These are phyloP conservation scores for Bolinopsis microptera DNA, from an alignment of 37 sponge, comb jelly and placozoan species.

Conservation along the genomic window DNA sequence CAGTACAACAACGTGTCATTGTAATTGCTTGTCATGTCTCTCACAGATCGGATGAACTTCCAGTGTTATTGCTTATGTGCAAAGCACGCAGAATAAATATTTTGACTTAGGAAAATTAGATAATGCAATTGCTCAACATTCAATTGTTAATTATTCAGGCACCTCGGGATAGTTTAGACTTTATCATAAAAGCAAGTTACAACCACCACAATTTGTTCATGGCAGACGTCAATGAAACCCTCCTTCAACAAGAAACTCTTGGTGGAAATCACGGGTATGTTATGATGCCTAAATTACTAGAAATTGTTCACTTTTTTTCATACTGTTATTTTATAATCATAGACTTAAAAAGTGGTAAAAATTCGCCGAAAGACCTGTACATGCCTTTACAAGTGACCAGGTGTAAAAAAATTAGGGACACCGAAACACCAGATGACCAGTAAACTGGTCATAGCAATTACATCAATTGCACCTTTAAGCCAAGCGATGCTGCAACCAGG, in stretches of 20 bases:
- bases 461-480: too few relatives aligned
- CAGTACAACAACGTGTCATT: neutral
- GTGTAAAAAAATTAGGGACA: too few relatives aligned
- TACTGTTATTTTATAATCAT: too few relatives aligned
- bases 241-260: slow-evolving; percentile 84
- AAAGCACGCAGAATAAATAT: too few relatives aligned
- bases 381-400: too few relatives aligned
- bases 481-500: too few relatives aligned
- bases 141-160: slow-evolving; percentile 67
- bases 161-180: slow-evolving; percentile 88
- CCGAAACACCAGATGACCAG: too few relatives aligned
- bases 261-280: slow-evolving; percentile 62
- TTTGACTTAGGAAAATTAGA: too few relatives aligned
- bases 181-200: slow-evolving; percentile 87
- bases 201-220: slow-evolving; percentile 88
- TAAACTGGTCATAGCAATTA: too few relatives aligned
- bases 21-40: neutral
- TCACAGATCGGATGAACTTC: neutral
- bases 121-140: neutral
- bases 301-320: neutral
- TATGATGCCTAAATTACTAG: neutral
- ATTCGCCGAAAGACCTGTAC: too few relatives aligned
- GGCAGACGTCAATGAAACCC: slow-evolving; percentile 77
- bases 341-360: too few relatives aligned
- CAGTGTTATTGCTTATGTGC: too few relatives aligned